These are phyloP conservation scores for Argyresthia albistria DNA, from an alignment of 2,888 invertebrate species.

Conservation along the genomic window DNA sequence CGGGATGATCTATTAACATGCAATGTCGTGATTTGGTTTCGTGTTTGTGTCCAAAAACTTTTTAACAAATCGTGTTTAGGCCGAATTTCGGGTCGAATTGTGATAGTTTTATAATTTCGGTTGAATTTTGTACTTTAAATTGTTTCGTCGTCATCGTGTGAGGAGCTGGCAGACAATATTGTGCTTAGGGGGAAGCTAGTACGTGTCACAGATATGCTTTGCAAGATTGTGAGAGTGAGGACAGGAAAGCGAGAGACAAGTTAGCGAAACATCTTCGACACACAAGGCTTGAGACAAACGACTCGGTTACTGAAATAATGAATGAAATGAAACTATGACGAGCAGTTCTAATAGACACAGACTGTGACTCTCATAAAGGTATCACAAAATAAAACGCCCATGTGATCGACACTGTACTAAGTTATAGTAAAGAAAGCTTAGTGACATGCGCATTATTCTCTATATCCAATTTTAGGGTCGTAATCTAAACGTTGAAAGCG, in stretches of 20 bases:
- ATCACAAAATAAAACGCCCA: slow-evolving; percentile 73
- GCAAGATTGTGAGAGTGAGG: slow-evolving; percentile 51
- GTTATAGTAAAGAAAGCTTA: slow-evolving; percentile 51
- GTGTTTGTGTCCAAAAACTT: slow-evolving; percentile 38
- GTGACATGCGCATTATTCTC: slow-evolving; percentile 44
- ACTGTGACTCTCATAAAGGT: slow-evolving; percentile 62
- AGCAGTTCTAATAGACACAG: slow-evolving; percentile 68
- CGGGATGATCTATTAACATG: slow-evolving; percentile 68
- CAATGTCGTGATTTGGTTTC: slow-evolving; percentile 60
- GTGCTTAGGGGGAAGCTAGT: slow-evolving; percentile 61
- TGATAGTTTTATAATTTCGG: not conserved
- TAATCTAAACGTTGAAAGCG: too few relatives aligned
- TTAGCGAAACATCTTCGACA: not conserved
- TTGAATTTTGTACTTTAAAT: slow-evolving; percentile 20
- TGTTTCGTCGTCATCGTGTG: slow-evolving; percentile 38
- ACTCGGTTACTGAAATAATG: slow-evolving; percentile 53
- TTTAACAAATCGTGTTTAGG: slow-evolving; percentile 31
- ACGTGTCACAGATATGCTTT: slow-evolving; percentile 49
- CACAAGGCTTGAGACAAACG: slow-evolving; percentile 25
- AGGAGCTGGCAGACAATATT: slow-evolving; percentile 30
- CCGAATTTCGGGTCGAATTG: slow-evolving; percentile 53
- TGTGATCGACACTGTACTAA: slow-evolving; percentile 31
- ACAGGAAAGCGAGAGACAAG: slow-evolving; percentile 55
- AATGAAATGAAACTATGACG: slow-evolving; percentile 69
- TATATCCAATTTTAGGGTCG: too few relatives aligned